Base-by-base conservation (phyloP, 2,888 invertebrate species). In the Aromia moschata region DNA sequence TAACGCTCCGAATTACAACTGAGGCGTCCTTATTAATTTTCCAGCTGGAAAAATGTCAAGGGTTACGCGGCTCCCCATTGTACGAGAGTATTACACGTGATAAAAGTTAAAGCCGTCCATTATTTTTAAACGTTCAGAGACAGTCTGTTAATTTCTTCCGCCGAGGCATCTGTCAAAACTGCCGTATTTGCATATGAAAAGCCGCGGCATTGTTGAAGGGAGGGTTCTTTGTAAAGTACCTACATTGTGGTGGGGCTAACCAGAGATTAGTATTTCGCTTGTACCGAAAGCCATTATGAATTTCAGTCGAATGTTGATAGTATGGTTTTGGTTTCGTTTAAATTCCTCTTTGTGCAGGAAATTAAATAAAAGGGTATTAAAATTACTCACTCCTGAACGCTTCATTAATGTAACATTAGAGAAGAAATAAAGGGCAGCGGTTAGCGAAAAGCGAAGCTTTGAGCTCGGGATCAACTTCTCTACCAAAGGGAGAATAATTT, bases 91-190 rank as follows among this genome's bases (percentile, higher is more conserved):
- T 46, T 46, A 46, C 46, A 15, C n/a, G 31, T 16, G 16, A 31
- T 31, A 41, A 41, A 2, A 41, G 15, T 9, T 41, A 16, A 18
- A 46, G 17, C 33, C 46, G 16, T 15, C 46, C 46, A 33, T 46
- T 46, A 46, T 46, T 46, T 46, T 31, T 31, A 45, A 45, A 45
- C 45, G 31, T n/a, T 31, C 30, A 9, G 31, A 46, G 46, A 46
- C 46, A 33, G 46, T 46, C 46, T 46, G 46, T 46, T 46, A 46
- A 46, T 46, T 46, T 31, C 46, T 46, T 46, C 33, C n/a, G 16
- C 31, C 14, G 15, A 16, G 46, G 46, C 46, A 46, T 46, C 46
- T 16, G 46, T 46, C 46, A 46, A 17, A 46, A 33, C 30, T 31
- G 15, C 11, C 31, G 31, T 33, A 46, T 46, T 46, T 46, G 46